phyloP scores from a whole-genome alignment of 2,888 invertebrate species.

The Hypena proboscidalis region DNA sequence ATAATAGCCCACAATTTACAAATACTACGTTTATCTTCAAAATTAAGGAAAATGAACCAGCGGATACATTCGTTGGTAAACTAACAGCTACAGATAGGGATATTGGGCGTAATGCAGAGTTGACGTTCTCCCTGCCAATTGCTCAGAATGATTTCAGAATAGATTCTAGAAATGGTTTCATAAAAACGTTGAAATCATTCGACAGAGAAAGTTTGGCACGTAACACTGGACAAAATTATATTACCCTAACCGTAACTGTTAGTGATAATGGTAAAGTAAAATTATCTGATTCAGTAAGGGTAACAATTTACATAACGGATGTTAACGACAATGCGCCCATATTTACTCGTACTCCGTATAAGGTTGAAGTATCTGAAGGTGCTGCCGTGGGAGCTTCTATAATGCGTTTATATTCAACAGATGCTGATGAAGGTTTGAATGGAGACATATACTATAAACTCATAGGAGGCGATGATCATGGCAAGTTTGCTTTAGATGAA shows the following conservation, averaged over 20 bases:
- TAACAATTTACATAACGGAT: conserved; percentile 94
- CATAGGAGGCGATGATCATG: conserved; percentile 91
- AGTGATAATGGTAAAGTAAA: conserved; percentile 92
- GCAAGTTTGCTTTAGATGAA: conserved; percentile 93
- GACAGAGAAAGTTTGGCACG: conserved; percentile 95
- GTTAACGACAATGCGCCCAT: conserved; percentile 96
- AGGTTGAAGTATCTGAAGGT: conserved; percentile 96
- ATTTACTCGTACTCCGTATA: conserved; percentile 93
- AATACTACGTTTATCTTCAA: conserved; percentile 96
- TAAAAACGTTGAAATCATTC: conserved; percentile 93
- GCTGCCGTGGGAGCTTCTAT: conserved; percentile 93
- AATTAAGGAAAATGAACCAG: conserved; percentile 94
- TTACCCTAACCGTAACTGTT: conserved; percentile 94
- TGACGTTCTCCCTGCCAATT: conserved; percentile 91
- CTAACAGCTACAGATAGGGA: conserved; percentile 95
- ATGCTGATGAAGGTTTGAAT: conserved; percentile 95
- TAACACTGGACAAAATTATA: conserved; percentile 90
- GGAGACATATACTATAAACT: conserved; percentile 95
- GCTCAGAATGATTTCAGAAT: conserved; percentile 93
- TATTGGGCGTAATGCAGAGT: conserved; percentile 95
- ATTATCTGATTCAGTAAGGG: conserved; percentile 93
- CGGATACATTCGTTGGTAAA: conserved; percentile 96
- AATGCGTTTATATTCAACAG: conserved; percentile 93
- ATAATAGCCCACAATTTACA: conserved; percentile 96
- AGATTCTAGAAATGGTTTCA: conserved; percentile 95